These are phyloP conservation scores for Drosophila setifemur DNA, from an alignment of 1,140 invertebrate genomes.

Conservation along the genomic window DNA sequence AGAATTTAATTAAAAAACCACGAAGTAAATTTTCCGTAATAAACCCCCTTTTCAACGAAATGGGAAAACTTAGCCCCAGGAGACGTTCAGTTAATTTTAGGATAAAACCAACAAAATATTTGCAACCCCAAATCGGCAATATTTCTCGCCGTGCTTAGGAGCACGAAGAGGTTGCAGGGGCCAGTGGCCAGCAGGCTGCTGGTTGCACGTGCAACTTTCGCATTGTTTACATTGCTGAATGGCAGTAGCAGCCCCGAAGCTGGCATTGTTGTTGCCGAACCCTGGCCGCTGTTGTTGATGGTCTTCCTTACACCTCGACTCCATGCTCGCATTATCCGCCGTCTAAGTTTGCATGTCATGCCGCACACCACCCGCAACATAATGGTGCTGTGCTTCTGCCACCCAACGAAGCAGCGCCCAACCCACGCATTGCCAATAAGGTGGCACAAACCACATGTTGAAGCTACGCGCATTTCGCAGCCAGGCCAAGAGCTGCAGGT, in stretches of 20 bases:
- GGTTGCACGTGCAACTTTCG: constrained; percentile 72
- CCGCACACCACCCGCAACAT: background rate
- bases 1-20: too few relatives aligned
- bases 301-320: constrained; percentile 13
- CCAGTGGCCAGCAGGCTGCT: constrained; percentile 23
- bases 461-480: constrained; percentile 70
- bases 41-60: too few relatives aligned
- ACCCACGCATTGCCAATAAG: constrained; percentile 48
- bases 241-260: constrained; percentile 28
- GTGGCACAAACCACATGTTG: constrained; percentile 69
- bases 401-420: constrained; percentile 3
- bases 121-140: background rate
- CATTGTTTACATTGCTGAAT: constrained; percentile 72
- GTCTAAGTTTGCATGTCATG: constrained; percentile 52
- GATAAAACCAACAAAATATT: too few relatives aligned
- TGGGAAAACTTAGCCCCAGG: too few relatives aligned
- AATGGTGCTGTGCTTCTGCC: too few relatives aligned
- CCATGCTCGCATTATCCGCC: constrained; percentile 43
- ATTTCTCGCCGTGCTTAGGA: constrained; percentile 14
- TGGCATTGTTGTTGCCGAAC: constrained; percentile 18
- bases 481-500: constrained; percentile 16
- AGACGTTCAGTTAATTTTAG: too few relatives aligned
- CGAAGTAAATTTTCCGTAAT: too few relatives aligned
- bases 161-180: background rate
- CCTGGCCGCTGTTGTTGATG: constrained; percentile 22